A percentile compares a stretch with the other conserved stretches of the same genome.
Evolutionary conservation across 2,113 vertebrate species (phyloP).

Genomic region (Genyomyrus donnyi): DNA sequence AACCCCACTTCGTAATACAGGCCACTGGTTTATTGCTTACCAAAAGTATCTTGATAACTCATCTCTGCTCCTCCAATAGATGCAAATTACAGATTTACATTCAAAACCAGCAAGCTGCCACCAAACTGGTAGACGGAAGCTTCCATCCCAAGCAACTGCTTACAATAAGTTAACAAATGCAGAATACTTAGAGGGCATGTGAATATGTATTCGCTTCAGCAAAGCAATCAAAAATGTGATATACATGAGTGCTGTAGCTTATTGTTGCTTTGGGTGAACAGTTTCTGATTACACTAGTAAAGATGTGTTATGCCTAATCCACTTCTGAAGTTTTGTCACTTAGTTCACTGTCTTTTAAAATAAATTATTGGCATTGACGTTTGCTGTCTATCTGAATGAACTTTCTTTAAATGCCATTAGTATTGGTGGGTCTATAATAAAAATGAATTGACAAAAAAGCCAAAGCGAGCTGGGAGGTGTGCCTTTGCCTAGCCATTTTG

Average conservation of each 20-base stretch:
- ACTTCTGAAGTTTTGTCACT: background rate
- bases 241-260: background rate
- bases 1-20: no score
- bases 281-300: background rate
- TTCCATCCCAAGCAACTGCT: background rate
- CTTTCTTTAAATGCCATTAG: background rate
- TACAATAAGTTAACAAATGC: background rate
- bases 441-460: slow-evolving; percentile 15
- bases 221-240: background rate
- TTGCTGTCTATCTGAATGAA: background rate
- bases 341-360: background rate
- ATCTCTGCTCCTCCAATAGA: background rate
- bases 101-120: background rate
- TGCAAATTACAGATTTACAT: background rate
- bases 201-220: background rate
- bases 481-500: slow-evolving; percentile 52
- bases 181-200: background rate
- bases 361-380: background rate
- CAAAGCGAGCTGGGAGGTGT: slow-evolving; percentile 33
- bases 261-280: background rate
- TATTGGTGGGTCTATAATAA: background rate
- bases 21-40: background rate
- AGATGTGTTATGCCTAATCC: background rate
- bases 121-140: background rate
- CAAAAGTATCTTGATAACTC: background rate